A percentile compares a stretch with the other conserved stretches of the same genome.
Conservation (phyloP, 2,888 invertebrate genomes). For the Buathra laborator region DNA sequence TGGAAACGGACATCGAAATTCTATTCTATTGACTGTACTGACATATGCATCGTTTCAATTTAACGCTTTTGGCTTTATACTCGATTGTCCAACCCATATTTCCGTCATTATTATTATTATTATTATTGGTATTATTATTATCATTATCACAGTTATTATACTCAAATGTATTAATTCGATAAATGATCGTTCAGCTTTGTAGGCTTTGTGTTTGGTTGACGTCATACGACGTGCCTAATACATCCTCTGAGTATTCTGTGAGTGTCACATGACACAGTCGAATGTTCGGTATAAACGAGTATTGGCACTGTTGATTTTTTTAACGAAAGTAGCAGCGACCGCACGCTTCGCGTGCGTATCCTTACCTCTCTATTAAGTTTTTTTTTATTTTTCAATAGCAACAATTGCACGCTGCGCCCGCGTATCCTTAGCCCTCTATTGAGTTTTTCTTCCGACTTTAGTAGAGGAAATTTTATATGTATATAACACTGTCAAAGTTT, state of each 20-base stretch:
- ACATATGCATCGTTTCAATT: conserved; percentile 6
- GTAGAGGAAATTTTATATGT: too few species aligned
- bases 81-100: not conserved
- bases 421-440: too few species aligned
- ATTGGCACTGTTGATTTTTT: too few species aligned
- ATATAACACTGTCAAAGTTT: too few species aligned
- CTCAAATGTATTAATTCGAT: not conserved
- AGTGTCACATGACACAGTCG: not conserved
- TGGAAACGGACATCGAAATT: not conserved
- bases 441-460: too few species aligned
- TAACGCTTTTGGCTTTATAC: conserved; percentile 12
- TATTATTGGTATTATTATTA: conserved; percentile 28
- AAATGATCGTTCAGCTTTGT: not conserved
- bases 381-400: too few species aligned
- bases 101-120: conserved; percentile 1
- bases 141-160: not conserved
- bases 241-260: not conserved
- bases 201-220: not conserved
- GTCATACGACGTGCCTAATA: too few species aligned
- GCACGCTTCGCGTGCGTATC: too few species aligned
- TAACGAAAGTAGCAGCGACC: too few species aligned
- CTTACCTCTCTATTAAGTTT: too few species aligned
- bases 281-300: too few species aligned
- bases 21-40: conserved; percentile 15
- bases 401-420: too few species aligned